phyloP scores from a whole-genome alignment of 1,140 invertebrate species.

The Aplysia californica region DNA sequence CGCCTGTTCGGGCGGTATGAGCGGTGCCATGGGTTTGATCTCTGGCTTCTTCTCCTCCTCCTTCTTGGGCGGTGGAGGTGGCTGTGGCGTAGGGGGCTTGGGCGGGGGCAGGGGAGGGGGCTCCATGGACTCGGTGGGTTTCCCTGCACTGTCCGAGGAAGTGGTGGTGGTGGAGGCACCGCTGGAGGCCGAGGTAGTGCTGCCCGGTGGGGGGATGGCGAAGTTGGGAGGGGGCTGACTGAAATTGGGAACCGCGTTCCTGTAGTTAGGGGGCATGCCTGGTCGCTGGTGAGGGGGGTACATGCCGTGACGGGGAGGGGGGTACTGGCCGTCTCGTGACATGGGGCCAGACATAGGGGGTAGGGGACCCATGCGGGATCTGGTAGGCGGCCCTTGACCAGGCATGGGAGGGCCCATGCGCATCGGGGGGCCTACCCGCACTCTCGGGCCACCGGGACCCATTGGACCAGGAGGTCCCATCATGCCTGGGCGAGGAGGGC shows the following conservation, averaged over 20 bases:
- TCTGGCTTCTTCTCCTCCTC: constrained; percentile 40
- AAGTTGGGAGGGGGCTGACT: constrained; percentile 35
- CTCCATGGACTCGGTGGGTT: constrained; percentile 16
- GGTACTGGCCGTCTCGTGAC: constrained; percentile 18
- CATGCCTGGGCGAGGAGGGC: constrained; percentile 25
- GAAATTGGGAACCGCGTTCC: constrained; percentile 30
- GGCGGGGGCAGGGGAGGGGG: constrained; percentile 34
- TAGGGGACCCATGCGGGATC: constrained; percentile 15
- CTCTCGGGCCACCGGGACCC: constrained; percentile 21
- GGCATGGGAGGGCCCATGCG: constrained; percentile 31
- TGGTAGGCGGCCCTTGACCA: constrained; percentile 24
- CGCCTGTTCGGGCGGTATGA: constrained; percentile 46
- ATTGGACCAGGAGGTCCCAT: constrained; percentile 32
- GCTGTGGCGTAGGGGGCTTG: constrained; percentile 35
- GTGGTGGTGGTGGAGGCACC: neutral
- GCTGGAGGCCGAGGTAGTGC: neutral
- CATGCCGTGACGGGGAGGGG: constrained; percentile 20
- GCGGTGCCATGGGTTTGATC: constrained; percentile 41
- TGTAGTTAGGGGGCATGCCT: constrained; percentile 13
- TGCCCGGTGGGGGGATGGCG: constrained; percentile 23
- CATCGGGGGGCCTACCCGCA: constrained; percentile 34
- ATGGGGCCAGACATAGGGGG: constrained; percentile 9
- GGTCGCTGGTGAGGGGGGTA: constrained; percentile 17
- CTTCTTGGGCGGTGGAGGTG: constrained; percentile 37
- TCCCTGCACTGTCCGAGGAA: neutral